Evolutionary conservation across 2,888 invertebrate species (phyloP), one percentile per base, ranked within the genome.

Genomic region (Dynastes grantii): DNA sequence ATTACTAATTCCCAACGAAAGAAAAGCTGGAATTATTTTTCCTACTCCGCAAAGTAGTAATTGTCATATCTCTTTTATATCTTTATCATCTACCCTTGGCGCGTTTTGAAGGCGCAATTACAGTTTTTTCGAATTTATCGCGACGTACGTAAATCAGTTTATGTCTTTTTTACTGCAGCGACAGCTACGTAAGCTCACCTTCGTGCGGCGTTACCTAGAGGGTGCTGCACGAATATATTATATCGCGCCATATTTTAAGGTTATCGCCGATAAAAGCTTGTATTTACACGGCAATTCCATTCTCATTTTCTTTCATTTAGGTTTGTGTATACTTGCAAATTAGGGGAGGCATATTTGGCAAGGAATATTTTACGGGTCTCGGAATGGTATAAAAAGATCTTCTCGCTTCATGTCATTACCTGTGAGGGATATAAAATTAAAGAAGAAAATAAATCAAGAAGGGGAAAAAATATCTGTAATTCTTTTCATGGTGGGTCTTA

Each of bases 221-320:
- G 45, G 11, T 2, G 8, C 45, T 8, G 53, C 51, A 53, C 45
- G 45, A 45, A 45, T 45, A 45, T 45, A 71, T 55, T 45, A 45
- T 45, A 71, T 55, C 55, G 32, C 55, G 32, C 16, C 71, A 71
- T 71, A 71, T 71, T 71, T 71, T 37, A 71, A 71, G 32, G 55
- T 71, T 71, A 71, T 71, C 71, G 55, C 55, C 71, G 71, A 71
- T 71, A 71, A 71, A 71, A 71, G 49, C 22, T 11, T 9, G 49
- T 32, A 65, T 40, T 65, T 65, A 65, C 40, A 40, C 65, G 40
- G 40, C n/a, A n/a, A 22, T 65, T 65, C 40, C 65, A 45, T 45
- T 45, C 45, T 45, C 45, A 45, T 45, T 8, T n/a, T n/a, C n/a
- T 45, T 45, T 9, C 6, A 45, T 37, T 37, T 11, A 45, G 45